phyloP scores from a whole-genome alignment of 1,140 invertebrate genomes.

The Sitobion miscanthi region DNA sequence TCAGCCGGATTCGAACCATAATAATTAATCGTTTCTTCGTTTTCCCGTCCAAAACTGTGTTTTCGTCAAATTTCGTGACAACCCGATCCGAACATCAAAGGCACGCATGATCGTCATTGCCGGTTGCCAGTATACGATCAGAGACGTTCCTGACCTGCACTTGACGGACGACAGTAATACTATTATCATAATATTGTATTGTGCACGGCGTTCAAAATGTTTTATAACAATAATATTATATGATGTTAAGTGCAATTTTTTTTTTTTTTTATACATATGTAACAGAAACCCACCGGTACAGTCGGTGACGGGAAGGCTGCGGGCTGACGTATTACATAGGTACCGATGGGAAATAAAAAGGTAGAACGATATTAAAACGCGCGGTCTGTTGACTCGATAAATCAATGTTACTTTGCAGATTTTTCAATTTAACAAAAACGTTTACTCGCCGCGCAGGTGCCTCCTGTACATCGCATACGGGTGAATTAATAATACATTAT shows the following conservation, averaged over 20 bases:
- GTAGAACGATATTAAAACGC: not conserved
- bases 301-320: not conserved
- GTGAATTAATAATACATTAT: constrained; percentile 1
- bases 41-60: no score
- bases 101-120: not conserved
- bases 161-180: not conserved
- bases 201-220: not conserved
- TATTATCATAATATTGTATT: not conserved
- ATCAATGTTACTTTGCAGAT: constrained; percentile 15
- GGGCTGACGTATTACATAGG: not conserved
- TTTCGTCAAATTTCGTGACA: not conserved
- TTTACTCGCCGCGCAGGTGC: not conserved
- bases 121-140: not conserved
- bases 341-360: not conserved
- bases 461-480: not conserved
- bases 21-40: not conserved
- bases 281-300: not conserved
- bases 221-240: not conserved
- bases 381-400: not conserved
- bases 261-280: not conserved
- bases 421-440: constrained; percentile 4
- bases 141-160: not conserved
- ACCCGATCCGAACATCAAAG: not conserved
- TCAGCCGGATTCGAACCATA: not conserved
- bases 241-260: not conserved